These are phyloP conservation scores for Onychomys torridus DNA, from an alignment of 2,797 vertebrate genomes.

Conservation along the genomic window DNA sequence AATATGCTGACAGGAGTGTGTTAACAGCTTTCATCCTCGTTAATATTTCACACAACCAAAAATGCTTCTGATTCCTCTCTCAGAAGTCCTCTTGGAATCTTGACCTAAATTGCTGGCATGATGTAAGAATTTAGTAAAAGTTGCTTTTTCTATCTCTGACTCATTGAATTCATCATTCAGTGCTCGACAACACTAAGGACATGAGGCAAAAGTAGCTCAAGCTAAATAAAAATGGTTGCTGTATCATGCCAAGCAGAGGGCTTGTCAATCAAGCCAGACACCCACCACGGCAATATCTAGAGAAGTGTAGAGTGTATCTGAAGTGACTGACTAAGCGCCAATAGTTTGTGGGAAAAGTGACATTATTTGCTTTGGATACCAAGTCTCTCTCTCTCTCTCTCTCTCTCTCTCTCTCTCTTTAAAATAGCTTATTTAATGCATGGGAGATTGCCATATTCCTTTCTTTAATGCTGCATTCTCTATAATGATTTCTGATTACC, in stretches of 20 bases:
- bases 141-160: constrained; percentile 80
- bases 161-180: constrained; percentile 81
- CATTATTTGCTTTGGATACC: constrained; percentile 74
- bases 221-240: constrained; percentile 74
- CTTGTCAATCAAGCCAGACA: constrained; percentile 21
- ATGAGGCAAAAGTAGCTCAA: constrained; percentile 77
- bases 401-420: not conserved
- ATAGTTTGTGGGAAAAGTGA: constrained; percentile 55
- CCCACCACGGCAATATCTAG: constrained; percentile 57
- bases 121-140: constrained; percentile 81
- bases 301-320: not conserved
- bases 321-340: constrained; percentile 61
- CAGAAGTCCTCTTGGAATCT: constrained; percentile 82
- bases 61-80: constrained; percentile 78
- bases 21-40: constrained; percentile 74
- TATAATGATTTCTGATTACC: constrained; percentile 89
- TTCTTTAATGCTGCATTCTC: constrained; percentile 85
- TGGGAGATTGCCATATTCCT: constrained; percentile 84
- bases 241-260: constrained; percentile 65
- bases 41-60: constrained; percentile 81
- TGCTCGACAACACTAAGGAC: constrained; percentile 79
- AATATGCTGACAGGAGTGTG: constrained; percentile 82
- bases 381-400: not conserved
- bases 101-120: constrained; percentile 82
- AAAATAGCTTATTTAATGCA: constrained; percentile 74